Base-by-base conservation (phyloP, 2,797 vertebrate species). In the Pelodytes ibericus region DNA sequence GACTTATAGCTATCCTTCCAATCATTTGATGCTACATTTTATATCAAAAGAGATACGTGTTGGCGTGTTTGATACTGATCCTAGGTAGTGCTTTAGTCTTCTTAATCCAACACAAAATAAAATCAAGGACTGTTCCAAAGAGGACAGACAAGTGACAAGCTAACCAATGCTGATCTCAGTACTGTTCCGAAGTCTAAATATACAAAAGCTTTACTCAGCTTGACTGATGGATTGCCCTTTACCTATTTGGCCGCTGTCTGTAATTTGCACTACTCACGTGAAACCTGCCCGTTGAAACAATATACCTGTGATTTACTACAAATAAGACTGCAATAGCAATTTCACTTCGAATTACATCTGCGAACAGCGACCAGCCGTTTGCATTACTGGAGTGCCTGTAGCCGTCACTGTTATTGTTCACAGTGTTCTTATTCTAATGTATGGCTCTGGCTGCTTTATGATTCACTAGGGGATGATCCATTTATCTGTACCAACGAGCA, bases 231-330 rank as follows among this genome's bases (percentile, higher is more conserved):
- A n/a, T n/a, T n/a, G 51, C 61, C 47, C 24, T 65, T 63, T 20
- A 49, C 49, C 60, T 27, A 24, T 63, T 39, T 47, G n/a, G n/a
- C 27, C 20, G 25, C 25, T 39, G 30, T 53, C 24, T 65, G 56
- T 44, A 74, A 74, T 65, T 73, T 64, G 64, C 47, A 29, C 25
- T 30, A 29, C 49, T 73, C 60, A 29, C 71, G 53, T 56, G 60
- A 29, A 3, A 25, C 30, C 49, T 47, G 63, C 63, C 36, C 72
- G 49, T 47, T 68, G 64, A 68, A 75, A 60, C 64, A 68, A 68
- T 59, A 24, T 60, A 49, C 13, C n/a, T 61, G 49, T 68, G 73
- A 75, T 68, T 75, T 75, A 75, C 57, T 75, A 51, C 64, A 68
- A 60, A 75, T 75, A 75, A 68, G 73, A 27, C 10, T 39, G 72